Percentiles rank a stretch among this genome's conserved stretches.
phyloP scores from a whole-genome alignment of 1,140 invertebrate genomes.

The Cardiocondyla obscurior region DNA sequence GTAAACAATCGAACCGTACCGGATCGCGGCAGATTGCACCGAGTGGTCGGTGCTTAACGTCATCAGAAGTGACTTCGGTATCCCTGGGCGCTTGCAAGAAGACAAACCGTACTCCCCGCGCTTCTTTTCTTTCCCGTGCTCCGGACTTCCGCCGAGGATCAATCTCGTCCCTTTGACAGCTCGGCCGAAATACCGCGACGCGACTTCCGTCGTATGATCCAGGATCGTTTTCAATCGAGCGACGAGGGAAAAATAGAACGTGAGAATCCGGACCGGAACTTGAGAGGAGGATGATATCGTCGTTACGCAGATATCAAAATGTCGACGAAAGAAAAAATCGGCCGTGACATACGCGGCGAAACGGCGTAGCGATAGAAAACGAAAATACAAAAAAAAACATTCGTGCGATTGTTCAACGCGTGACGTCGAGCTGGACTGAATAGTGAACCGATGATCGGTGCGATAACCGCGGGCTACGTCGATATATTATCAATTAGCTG shows the following conservation, averaged over 20 bases:
- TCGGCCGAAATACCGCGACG: not conserved
- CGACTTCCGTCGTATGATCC: not conserved
- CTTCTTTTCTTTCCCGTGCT: not conserved
- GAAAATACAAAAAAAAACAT: not conserved
- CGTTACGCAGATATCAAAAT: not conserved
- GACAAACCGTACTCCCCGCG: not conserved
- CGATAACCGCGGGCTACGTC: constrained; percentile 39
- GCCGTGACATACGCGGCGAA: not conserved
- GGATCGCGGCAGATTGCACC: not conserved
- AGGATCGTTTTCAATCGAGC: not conserved
- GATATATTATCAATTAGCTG: constrained; percentile 48
- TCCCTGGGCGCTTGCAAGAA: too few relatives aligned
- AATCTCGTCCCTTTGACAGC: not conserved
- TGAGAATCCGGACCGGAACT: not conserved
- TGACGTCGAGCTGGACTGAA: constrained; percentile 42
- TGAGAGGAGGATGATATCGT: constrained; percentile 18
- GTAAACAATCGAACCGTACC: not conserved
- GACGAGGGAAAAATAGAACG: not conserved
- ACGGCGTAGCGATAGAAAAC: not conserved
- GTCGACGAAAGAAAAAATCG: not conserved
- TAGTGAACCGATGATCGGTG: constrained; percentile 43
- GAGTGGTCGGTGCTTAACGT: constrained; percentile 13
- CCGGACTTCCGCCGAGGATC: not conserved
- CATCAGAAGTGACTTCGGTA: not conserved
- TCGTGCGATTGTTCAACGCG: constrained; percentile 11